Evolutionary conservation across 2,797 vertebrate genomes (phyloP), one percentile per base, ranked within the genome.

Genomic region (Sebastes hubbsi): DNA sequence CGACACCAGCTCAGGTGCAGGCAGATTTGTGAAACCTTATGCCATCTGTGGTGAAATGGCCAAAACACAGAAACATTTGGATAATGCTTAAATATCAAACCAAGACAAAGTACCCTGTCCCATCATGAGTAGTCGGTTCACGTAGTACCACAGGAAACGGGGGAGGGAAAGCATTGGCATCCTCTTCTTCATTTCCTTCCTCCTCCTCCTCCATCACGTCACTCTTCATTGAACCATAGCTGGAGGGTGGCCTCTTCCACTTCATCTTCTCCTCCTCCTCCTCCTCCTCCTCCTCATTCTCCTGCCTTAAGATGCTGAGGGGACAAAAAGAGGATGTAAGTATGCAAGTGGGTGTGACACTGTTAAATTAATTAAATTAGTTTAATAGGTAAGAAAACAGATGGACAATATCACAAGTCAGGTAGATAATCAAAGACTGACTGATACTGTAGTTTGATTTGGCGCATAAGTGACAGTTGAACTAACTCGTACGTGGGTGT

Each of bases 151-250:
- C 24, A 20, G 82, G 58, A 46, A 14, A 22, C 7, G 4, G 3
- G 4, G 32, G 9, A 25, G 5, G 0, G 4, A 11, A 20, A 8
- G 34, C 66, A 7, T 30, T 42, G 0, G 49, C 60, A 22, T 25
- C 12, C 0, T 36, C 2, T 59, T n/a, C 25, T 58, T 34, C 2
- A 16, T 24, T 7, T 54, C 30, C 1, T 0, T 74, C 69, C 7
- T 62, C 74, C 3, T 88, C 83, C 46, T 49, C 46, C 46, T 49
- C 38, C 1, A 67, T 76, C 3, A 38, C 76, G 0, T 96, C 95
- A n/a, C 94, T 96, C 49, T 81, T 93, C 96, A 96, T 96, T 2
- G 95, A 96, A n/a, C 95, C 95, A 75, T 96, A 96, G 82, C 96
- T 96, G 71, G 93, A 94, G 2, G 95, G 88, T 1, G 96, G 94